A percentile compares a stretch with the other conserved stretches of the same genome.
Conservation (phyloP, 2,888 invertebrate species). For the Cheilosia vernalis region DNA sequence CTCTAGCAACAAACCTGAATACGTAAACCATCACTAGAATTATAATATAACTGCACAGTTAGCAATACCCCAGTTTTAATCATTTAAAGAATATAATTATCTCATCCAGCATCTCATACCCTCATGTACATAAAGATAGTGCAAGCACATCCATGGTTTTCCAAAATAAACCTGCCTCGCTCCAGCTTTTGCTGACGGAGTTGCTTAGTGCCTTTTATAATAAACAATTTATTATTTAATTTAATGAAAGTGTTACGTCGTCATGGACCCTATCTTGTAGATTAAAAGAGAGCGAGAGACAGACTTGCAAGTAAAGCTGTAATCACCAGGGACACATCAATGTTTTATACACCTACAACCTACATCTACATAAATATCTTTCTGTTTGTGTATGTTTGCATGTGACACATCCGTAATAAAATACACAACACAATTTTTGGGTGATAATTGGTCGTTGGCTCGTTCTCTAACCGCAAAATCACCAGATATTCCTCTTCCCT, state of each 20-base stretch:
- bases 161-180: constrained; percentile 23
- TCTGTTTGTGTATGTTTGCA: constrained; percentile 41
- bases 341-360: constrained; percentile 45
- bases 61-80: constrained; percentile 31
- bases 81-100: constrained; percentile 50
- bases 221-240: constrained; percentile 68
- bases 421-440: constrained; percentile 61
- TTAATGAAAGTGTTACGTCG: constrained; percentile 64
- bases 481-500: background rate
- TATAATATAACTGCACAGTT: constrained; percentile 15
- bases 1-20: constrained; percentile 18
- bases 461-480: constrained; percentile 29
- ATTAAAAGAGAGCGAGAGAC: constrained; percentile 6
- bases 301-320: constrained; percentile 56
- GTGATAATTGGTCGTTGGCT: constrained; percentile 63
- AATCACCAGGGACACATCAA: constrained; percentile 60
- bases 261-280: constrained; percentile 54
- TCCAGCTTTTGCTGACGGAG: background rate
- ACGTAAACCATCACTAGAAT: background rate
- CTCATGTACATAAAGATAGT: constrained; percentile 3
- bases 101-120: constrained; percentile 4
- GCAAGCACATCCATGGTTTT: constrained; percentile 4
- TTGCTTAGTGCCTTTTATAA: constrained; percentile 25
- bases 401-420: constrained; percentile 59
- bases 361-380: constrained; percentile 27